Base-by-base conservation (phyloP, 2,113 vertebrate species). In the Pomatorhinus ruficollis region DNA sequence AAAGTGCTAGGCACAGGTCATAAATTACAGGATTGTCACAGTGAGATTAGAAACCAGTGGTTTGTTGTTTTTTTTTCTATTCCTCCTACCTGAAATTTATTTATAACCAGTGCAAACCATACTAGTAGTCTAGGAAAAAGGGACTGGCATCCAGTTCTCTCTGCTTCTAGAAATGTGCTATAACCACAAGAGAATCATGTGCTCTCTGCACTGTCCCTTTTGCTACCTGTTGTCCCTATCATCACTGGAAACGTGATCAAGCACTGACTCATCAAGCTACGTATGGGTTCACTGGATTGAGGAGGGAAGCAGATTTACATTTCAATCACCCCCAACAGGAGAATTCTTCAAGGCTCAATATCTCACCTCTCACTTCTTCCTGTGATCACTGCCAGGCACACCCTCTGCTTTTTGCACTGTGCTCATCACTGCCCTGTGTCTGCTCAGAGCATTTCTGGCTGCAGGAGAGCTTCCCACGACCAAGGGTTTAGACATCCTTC, bases 251-350 rank as follows among this genome's bases (percentile, higher is more conserved):
- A 15, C 4, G 6, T 54, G 30, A 54, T 47, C 44, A 63, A 31
- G 4, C 30, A 27, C n/a, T 75, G 27, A 40, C 14, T 79, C 52
- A n/a, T 12, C 39, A 68, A 83, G 25, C 13, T 65, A 52, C 9
- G n/a, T 11, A 20, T 52, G 39, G 33, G 17, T 81, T 79, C 28
- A 45, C 39, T 54, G 40, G 22, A 54, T 37, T 28, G 68, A 65
- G 33, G 27, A 57, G 39, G 49, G 40, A 28, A 77, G 39, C 14
- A 57, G 12, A 33, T 25, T 20, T 66, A 27, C 4, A 12, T 79
- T 66, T 83, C 39, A 35, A 5, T 45, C 28, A 54, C 2, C 9
- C 6, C 6, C 5, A 44, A 27, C 0, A 18, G 6, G 6, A 69
- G 17, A 65, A 86, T 91, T 6, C 5, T 17, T 9, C 25, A 24